Evolutionary conservation across 2,113 vertebrate genomes (phyloP), one percentile per base, ranked within the genome.

Genomic region (Brachyhypopomus gauderio): DNA sequence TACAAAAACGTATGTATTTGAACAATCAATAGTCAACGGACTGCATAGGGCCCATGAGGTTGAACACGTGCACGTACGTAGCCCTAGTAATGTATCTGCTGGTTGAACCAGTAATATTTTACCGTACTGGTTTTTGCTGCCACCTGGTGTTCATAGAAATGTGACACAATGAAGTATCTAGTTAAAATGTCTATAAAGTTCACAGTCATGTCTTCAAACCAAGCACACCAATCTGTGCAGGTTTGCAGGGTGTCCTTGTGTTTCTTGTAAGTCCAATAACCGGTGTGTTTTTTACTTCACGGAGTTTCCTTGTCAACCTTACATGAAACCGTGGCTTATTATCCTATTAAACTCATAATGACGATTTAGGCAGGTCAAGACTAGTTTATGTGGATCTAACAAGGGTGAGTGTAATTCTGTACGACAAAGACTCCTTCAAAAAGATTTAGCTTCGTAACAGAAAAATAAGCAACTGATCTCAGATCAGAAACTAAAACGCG

Each of bases 71-170:
- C 12, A 30, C 30, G 30, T 30, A 30, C 30, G 30, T 14, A 7
- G 41, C 41, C 9, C 45, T 14, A 8, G 45, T 45, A 45, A 45
- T 3, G 45, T 14, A 52, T 52, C 45, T 52, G 12, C 12, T 52
- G 45, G 12, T 52, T 52, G 45, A 52, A 52, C 45, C 14, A 52
- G 12, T 52, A 14, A 52, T 30, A 52, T 52, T 8, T 14, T 52
- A 60, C 4, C 58, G 58, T n/a, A 22, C 38, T 41, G 38, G 55
- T 5, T 7, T 79, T 38, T 79, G 56, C 77, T 79, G 36, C 77
- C 77, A 60, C 16, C 77, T 12, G 58, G 56, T 79, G 77, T 67
- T 71, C 22, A 45, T 7, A 62, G 45, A 2, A n/a, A 48, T n/a
- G 36, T 16, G 12, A 16, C 23, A 36, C 67, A 20, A 1, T 38